phyloP scores from a whole-genome alignment of 2,797 vertebrate species.

The Antrozous pallidus region DNA sequence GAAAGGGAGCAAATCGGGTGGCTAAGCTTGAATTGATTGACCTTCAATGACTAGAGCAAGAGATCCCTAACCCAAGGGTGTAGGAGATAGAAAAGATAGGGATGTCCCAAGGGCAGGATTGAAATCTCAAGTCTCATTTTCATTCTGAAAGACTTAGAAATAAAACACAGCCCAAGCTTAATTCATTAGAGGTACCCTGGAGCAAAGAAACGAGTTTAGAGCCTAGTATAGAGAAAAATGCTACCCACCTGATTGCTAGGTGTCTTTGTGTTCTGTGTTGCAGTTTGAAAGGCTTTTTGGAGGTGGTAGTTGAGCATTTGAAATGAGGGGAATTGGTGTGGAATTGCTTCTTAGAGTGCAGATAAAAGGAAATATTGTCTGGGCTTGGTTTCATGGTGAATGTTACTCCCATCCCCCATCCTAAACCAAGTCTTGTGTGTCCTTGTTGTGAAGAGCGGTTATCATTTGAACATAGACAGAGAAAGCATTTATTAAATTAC shows the following conservation, averaged over 20 bases:
- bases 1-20: background rate
- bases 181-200: background rate
- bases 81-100: background rate
- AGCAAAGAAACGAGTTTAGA: background rate
- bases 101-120: background rate
- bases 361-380: background rate
- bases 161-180: background rate
- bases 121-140: background rate
- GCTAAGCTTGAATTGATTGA: background rate
- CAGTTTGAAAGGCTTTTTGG: background rate
- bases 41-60: background rate
- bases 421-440: background rate
- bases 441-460: background rate
- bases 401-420: background rate
- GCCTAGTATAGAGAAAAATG: no score
- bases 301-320: background rate
- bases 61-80: background rate
- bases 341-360: background rate
- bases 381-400: background rate
- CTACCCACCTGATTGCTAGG: background rate
- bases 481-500: background rate
- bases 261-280: background rate
- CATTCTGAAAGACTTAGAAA: background rate
- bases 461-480: background rate
- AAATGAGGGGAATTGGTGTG: background rate